A percentile compares a stretch with the other conserved stretches of the same genome.
phyloP scores from a whole-genome alignment of 2,888 invertebrate genomes.

The Stenodera caucasica region DNA sequence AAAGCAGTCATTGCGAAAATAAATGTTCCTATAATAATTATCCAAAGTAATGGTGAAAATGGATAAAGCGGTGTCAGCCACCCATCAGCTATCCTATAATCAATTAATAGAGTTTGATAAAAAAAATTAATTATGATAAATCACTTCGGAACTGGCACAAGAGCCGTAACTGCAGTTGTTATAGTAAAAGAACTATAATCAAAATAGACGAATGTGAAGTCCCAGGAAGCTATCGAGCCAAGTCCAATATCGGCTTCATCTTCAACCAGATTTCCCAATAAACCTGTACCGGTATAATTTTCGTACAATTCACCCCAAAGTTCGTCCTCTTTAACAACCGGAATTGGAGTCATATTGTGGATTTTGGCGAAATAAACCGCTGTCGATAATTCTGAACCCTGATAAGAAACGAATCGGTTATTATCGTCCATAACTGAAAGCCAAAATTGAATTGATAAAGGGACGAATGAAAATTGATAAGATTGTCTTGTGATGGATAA shows the following conservation, averaged over 20 bases:
- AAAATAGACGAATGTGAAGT: conserved; percentile 60
- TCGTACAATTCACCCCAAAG: conserved; percentile 68
- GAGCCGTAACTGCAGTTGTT: conserved; percentile 65
- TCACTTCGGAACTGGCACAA: conserved; percentile 66
- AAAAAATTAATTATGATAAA: not conserved
- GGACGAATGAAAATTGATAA: too few species aligned
- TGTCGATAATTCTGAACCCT: conserved; percentile 60
- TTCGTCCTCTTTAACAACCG: conserved; percentile 58
- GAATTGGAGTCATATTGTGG: conserved; percentile 54
- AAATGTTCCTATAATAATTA: not conserved
- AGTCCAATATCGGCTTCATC: conserved; percentile 59
- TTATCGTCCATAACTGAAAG: conserved; percentile 36
- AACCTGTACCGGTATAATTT: conserved; percentile 65
- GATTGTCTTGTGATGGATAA: too few species aligned
- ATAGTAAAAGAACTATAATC: conserved; percentile 63
- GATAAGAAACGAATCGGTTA: conserved; percentile 32
- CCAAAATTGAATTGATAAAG: conserved; percentile 56
- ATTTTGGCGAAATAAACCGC: conserved; percentile 57
- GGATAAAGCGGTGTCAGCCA: conserved; percentile 67
- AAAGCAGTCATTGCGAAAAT: not conserved
- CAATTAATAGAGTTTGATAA: not conserved
- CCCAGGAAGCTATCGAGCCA: conserved; percentile 63
- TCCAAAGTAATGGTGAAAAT: conserved; percentile 51
- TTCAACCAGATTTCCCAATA: conserved; percentile 63
- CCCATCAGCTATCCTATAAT: conserved; percentile 59